These are phyloP conservation scores for Drosophila saltans DNA, from an alignment of 1,140 invertebrate genomes.

Conservation along the genomic window DNA sequence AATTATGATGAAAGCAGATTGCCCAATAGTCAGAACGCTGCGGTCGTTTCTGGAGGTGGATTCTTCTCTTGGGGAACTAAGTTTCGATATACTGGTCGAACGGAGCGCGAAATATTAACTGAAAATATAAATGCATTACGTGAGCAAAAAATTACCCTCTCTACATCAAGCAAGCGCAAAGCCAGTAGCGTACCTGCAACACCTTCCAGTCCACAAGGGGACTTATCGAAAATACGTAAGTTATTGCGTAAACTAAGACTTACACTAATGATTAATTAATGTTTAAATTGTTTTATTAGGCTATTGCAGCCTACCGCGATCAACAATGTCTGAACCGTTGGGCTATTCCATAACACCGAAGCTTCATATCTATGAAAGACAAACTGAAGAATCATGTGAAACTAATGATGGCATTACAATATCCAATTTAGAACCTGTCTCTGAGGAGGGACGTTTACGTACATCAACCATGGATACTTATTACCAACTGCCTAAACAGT, in stretches of 20 bases:
- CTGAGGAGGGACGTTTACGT: conserved; percentile 84
- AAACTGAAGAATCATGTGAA: conserved; percentile 40
- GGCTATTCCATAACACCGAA: conserved; percentile 84
- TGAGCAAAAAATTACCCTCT: conserved; percentile 85
- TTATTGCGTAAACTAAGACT: conserved; percentile 19
- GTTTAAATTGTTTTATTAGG: conserved; percentile 84
- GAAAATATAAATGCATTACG: conserved; percentile 84
- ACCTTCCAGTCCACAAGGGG: conserved; percentile 88
- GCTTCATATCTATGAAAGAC: conserved; percentile 63
- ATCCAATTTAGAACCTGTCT: conserved; percentile 85
- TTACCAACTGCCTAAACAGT: conserved; percentile 51
- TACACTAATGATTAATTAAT: conserved; percentile 9
- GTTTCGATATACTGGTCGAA: conserved; percentile 95
- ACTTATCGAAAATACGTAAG: conserved; percentile 80
- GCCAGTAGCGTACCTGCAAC: conserved; percentile 93
- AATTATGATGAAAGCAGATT: conserved; percentile 85
- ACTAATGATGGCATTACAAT: conserved; percentile 54
- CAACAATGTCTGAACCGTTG: conserved; percentile 89
- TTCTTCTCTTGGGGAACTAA: conserved; percentile 97
- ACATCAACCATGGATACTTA: conserved; percentile 64
- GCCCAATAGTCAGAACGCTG: conserved; percentile 92
- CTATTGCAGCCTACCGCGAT: conserved; percentile 92
- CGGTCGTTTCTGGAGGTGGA: conserved; percentile 95
- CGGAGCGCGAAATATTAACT: conserved; percentile 93
- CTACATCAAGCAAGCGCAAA: conserved; percentile 88